Evolutionary conservation across 1,140 invertebrate genomes (phyloP), one percentile per base, ranked within the genome.

Genomic region (Papilio machaon): DNA sequence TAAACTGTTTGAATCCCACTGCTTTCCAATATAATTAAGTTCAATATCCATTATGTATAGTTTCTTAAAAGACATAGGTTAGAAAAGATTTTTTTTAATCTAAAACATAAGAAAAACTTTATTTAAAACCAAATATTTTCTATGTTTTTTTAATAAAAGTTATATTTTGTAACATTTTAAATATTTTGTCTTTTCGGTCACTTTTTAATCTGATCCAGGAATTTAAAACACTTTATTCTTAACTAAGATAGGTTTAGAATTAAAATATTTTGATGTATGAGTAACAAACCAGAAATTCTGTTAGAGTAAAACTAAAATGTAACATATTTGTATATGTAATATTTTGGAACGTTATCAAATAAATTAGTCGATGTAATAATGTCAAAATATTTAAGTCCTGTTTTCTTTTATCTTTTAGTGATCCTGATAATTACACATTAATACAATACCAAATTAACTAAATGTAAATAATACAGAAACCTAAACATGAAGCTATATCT

Each of bases 1-100:
- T 92, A 83, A 86, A 15, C 17, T 38, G 2, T 58, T 19, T n/a
- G 38, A 0, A 43, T 54, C 17, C n/a, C 52, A 54, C 52, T 58
- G 17, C 6, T 58, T n/a, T 58, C 17, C 2, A 58, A 19, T 58
- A 9, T 58, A 58, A 9, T 58, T 58, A 58, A 58, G 54, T 17
- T 58, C 9, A 58, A 4, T 58, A 19, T 19, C 7, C n/a, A 7
- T 58, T 58, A 58, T 58, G 19, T 19, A 58, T 58, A 58, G 54
- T 58, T 58, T 58, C 17, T 19, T 8, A 19, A 58, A 58, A 58
- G 54, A 58, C 54, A 58, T 58, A 58, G n/a, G 7, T 19, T 58
- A 19, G 54, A 54, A 2, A 15, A 58, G n/a, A 43, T 43, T 43
- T 19, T 58, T 58, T 58, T 58, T 7, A 58, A 49, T 1, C 7